Base-by-base conservation (phyloP, 1,140 invertebrate genomes). In the Drosophila quadrilineata region DNA sequence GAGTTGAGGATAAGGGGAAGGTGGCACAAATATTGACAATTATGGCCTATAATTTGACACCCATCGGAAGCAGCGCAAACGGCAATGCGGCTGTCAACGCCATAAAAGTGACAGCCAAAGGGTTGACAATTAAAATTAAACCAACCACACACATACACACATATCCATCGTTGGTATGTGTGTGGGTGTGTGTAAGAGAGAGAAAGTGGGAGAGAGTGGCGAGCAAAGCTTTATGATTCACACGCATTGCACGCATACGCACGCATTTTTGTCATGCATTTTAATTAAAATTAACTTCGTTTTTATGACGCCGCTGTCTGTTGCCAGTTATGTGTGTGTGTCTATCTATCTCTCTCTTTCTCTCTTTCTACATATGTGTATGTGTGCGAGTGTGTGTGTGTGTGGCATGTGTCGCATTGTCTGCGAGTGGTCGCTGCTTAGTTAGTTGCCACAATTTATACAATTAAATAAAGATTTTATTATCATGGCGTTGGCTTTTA, bases 281-380 rank as follows among this genome's bases (percentile, higher is more conserved):
- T 87, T 87, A 87, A 87, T 87, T 87, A 87, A 87, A 87, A 87
- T 87, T 87, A 87, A 71, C 70, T 84, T 85, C 72, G 79, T 77
- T 87, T 86, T 87, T 87, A 87, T 87, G 75, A 87, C 76, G 22
- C 63, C 28, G 54, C 29, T 46, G 62, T 53, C 48, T 65, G 54
- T 14, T 57, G 31, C 33, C 14, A 4, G 2, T 5, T 41, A 21
- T 21, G 6, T 22, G 10, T 49, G 35, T 16, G 36, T 43, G 22
- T 49, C 0, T 33, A n/a, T n/a, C n/a, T n/a, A n/a, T n/a, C n/a
- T n/a, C n/a, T n/a, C n/a, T n/a, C n/a, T n/a, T n/a, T n/a, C n/a
- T n/a, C n/a, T n/a, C n/a, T n/a, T n/a, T n/a, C n/a, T n/a, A n/a
- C n/a, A n/a, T n/a, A n/a, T n/a, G n/a, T n/a, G n/a, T n/a, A n/a